Percentiles rank a stretch among this genome's conserved stretches.
Evolutionary conservation across 2,888 invertebrate species (phyloP).

Genomic region (Hydraecia micacea): DNA sequence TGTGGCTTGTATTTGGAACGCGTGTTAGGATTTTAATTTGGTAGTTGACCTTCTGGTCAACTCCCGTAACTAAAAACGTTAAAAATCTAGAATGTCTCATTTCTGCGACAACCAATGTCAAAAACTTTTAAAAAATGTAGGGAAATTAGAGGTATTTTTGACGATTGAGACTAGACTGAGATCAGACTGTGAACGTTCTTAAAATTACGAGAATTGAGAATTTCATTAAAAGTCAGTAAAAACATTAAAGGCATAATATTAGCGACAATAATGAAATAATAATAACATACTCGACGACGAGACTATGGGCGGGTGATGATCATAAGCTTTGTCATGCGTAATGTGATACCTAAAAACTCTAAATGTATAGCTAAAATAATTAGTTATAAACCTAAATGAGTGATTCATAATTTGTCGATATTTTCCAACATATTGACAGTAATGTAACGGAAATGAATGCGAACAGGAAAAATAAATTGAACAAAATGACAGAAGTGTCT

Average conservation of each 20-base stretch:
- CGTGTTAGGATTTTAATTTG: background rate
- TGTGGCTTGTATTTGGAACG: background rate
- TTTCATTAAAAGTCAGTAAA: background rate
- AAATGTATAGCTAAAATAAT: background rate
- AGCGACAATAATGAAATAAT: background rate
- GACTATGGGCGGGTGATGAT: background rate
- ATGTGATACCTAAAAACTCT: too few relatives aligned
- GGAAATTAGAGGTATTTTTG: background rate
- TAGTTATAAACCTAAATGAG: background rate
- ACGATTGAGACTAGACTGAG: too few relatives aligned
- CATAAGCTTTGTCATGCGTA: background rate
- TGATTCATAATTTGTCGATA: background rate
- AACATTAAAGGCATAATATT: background rate
- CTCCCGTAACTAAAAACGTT: background rate
- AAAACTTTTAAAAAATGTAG: background rate
- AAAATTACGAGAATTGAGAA: background rate
- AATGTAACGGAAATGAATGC: slow-evolving; percentile 9
- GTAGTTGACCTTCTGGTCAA: too few relatives aligned
- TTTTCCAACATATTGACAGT: slow-evolving; percentile 2
- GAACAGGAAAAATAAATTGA: slow-evolving; percentile 9
- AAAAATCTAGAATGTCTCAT: background rate
- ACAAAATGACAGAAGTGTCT: background rate
- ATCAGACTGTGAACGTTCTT: too few relatives aligned
- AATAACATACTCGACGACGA: background rate
- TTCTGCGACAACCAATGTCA: too few relatives aligned